These are phyloP conservation scores for Hassar affinis DNA, from an alignment of 2,113 vertebrate genomes.

Conservation along the genomic window DNA sequence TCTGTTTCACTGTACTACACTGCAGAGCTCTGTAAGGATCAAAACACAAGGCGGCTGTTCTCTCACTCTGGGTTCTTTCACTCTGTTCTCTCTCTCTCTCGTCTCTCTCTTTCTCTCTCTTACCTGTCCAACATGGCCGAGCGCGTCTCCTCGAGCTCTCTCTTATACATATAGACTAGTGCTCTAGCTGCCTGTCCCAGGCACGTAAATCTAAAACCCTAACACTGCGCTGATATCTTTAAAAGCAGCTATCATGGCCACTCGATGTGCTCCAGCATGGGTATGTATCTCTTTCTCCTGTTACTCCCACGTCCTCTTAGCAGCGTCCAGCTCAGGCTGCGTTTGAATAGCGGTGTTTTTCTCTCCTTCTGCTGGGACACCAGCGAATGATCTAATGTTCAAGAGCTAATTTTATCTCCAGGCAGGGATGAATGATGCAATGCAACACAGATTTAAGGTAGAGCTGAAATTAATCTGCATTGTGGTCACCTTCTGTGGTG, in stretches of 20 bases:
- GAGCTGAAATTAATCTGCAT: not conserved
- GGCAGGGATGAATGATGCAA: conserved; percentile 17
- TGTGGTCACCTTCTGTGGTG: not conserved
- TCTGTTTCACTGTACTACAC: not conserved
- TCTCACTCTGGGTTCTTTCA: not conserved
- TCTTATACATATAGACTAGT: conserved; percentile 20
- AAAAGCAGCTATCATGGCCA: conserved; percentile 47
- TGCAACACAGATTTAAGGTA: conserved; percentile 7
- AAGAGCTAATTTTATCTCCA: conserved; percentile 6
- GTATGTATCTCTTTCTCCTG: conserved; percentile 30
- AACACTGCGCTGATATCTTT: conserved; percentile 39
- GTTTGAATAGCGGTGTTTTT: not conserved
- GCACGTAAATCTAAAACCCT: conserved; percentile 50
- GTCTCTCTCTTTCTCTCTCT: not conserved
- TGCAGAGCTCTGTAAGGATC: not conserved
- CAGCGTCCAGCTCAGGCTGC: not conserved
- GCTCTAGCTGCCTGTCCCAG: conserved; percentile 41
- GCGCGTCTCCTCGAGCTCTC: conserved; percentile 13
- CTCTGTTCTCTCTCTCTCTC: no score
- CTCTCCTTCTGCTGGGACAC: not conserved
- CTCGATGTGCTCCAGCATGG: conserved; percentile 37
- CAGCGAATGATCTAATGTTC: conserved; percentile 4
- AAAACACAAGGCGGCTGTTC: not conserved
- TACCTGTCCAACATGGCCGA: conserved; percentile 36
- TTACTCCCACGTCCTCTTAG: not conserved